Evolutionary conservation across 2,113 vertebrate species (phyloP).

Genomic region (Callocephalon fimbriatum): DNA sequence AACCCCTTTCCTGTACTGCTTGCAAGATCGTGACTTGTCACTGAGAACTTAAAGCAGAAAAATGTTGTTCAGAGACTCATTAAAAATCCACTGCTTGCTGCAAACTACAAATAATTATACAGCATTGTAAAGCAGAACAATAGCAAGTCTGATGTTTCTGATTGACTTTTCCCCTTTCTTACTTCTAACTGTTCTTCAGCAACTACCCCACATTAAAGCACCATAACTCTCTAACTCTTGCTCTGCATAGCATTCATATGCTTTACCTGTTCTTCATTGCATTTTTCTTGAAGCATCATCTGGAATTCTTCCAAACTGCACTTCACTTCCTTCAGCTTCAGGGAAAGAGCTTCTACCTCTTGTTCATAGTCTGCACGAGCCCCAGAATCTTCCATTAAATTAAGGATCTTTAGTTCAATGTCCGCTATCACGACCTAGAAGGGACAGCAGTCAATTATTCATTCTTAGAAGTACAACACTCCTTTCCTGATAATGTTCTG

Average conservation of each 20-base stretch:
- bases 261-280: constrained; percentile 77
- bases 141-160: not conserved
- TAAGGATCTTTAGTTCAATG: constrained; percentile 86
- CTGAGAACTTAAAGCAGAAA: not conserved
- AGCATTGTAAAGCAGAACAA: not conserved
- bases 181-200: not conserved
- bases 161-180: not conserved
- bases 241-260: not conserved
- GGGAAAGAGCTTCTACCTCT: constrained; percentile 79
- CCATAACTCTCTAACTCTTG: not conserved
- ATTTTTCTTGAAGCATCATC: constrained; percentile 82
- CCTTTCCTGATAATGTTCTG: not conserved
- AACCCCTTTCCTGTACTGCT: not conserved
- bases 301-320: constrained; percentile 86
- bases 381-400: constrained; percentile 71
- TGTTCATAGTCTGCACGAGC: constrained; percentile 65
- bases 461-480: not conserved
- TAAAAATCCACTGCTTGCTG: not conserved
- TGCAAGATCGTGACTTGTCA: not conserved
- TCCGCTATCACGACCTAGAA: constrained; percentile 87
- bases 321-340: constrained; percentile 87
- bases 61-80: not conserved
- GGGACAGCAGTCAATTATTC: constrained; percentile 32
- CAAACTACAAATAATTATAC: not conserved
- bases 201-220: not conserved